Evolutionary conservation across 2,113 vertebrate species (phyloP).

Genomic region (Mesembrinibis cayennensis): DNA sequence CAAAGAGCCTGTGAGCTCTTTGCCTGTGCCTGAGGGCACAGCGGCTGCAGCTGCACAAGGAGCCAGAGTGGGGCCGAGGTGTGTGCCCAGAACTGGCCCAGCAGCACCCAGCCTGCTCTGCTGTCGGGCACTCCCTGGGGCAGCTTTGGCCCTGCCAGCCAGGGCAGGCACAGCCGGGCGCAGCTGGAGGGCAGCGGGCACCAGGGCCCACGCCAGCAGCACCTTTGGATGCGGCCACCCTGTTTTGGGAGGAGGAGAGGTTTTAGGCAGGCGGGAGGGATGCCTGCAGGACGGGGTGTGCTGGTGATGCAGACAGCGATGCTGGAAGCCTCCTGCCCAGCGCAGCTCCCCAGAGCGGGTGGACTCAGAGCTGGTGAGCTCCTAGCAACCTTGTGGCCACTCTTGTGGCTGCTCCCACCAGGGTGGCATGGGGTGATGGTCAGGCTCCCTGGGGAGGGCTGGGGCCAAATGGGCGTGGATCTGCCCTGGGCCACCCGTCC

Average conservation of each 20-base stretch:
- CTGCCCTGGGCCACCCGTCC: not conserved
- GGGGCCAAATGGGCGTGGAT: not conserved
- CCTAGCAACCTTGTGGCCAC: not conserved
- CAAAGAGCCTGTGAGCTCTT: not conserved
- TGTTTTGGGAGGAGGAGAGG: not conserved
- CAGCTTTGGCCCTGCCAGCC: not conserved
- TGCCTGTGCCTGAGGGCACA: not conserved
- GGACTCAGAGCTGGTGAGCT: not conserved
- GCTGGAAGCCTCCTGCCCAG: not conserved
- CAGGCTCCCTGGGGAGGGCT: not conserved
- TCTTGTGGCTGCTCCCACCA: not conserved
- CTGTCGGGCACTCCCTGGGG: rapidly evolving
- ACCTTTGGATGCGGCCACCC: not conserved
- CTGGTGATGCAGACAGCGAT: rapidly evolving
- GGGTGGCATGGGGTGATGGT: not conserved
- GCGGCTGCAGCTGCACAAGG: not conserved
- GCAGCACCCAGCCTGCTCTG: not conserved
- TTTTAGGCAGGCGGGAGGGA: not conserved
- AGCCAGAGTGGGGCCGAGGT: not conserved
- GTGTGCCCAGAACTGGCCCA: not conserved
- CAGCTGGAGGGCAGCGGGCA: not conserved
- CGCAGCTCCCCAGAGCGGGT: not conserved
- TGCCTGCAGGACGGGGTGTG: not conserved
- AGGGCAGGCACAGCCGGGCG: not conserved
- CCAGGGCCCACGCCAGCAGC: not conserved